These are phyloP conservation scores for Proteles cristata DNA, from an alignment of 2,113 vertebrate genomes.

Conservation along the genomic window DNA sequence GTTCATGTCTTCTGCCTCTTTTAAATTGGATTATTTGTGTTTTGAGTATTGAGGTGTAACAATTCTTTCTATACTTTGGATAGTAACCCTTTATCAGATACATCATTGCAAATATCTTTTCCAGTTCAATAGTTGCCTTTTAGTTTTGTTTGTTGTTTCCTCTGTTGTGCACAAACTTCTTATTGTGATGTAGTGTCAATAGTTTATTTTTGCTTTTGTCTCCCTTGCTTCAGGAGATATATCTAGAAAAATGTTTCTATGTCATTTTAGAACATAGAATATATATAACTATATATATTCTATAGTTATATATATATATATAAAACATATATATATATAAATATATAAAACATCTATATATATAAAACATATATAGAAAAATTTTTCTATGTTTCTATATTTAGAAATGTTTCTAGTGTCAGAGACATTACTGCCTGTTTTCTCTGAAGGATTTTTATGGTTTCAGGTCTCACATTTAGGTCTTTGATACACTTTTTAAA, in stretches of 20 bases:
- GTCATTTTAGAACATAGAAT: too few species aligned
- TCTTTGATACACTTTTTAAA: not conserved
- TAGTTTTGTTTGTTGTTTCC: not conserved
- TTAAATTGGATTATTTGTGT: not conserved
- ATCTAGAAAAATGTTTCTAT: not conserved
- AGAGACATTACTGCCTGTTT: not conserved
- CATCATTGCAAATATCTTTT: not conserved
- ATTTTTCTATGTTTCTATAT: not conserved
- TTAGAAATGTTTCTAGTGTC: too few species aligned
- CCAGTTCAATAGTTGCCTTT: not conserved
- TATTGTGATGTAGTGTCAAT: not conserved
- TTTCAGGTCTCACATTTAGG: not conserved
- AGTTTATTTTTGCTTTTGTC: not conserved
- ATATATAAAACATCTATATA: too few species aligned
- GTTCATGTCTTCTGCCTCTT: not conserved
- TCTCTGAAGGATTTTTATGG: not conserved
- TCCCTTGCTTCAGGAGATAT: not conserved
- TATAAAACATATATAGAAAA: too few species aligned
- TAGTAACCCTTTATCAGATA: not conserved
- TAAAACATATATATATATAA: too few species aligned
- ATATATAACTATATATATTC: too few species aligned
- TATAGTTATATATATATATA: too few species aligned
- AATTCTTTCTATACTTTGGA: not conserved
- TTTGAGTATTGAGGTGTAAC: not conserved
- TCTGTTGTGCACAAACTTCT: not conserved